Percentiles rank a stretch among this genome's conserved stretches.
Conservation (phyloP, 2,113 vertebrate species). For the Tichodroma muraria region DNA sequence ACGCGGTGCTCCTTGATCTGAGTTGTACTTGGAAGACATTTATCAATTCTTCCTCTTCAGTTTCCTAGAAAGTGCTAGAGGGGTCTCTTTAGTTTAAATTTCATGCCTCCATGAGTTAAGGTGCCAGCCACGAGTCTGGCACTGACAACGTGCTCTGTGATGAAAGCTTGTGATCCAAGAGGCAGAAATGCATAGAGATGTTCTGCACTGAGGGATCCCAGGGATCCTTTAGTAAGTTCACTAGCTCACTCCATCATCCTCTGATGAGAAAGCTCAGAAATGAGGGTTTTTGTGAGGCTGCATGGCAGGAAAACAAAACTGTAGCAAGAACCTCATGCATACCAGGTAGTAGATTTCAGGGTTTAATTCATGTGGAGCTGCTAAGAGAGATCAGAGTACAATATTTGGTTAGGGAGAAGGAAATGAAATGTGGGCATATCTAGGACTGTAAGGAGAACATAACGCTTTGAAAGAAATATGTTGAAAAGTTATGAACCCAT, state of each 20-base stretch:
- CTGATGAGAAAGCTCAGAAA: not conserved
- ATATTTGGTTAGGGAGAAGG: not conserved
- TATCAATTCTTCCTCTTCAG: not conserved
- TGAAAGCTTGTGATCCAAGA: not conserved
- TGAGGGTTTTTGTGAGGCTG: rapidly evolving
- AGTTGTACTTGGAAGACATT: not conserved
- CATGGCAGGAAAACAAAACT: not conserved
- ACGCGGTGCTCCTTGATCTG: not conserved
- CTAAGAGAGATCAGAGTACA: not conserved
- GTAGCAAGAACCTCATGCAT: not conserved
- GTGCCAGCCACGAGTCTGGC: not conserved
- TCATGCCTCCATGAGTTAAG: not conserved
- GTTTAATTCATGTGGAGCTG: not conserved
- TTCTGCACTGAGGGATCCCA: not conserved
- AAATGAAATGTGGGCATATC: not conserved
- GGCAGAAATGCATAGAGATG: not conserved
- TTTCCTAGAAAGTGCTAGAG: not conserved
- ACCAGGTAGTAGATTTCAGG: not conserved
- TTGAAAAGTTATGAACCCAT: not conserved
- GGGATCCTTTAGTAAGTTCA: not conserved
- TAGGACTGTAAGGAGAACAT: not conserved
- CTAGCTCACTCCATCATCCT: not conserved
- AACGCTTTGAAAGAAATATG: not conserved
- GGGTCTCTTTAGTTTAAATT: not conserved
- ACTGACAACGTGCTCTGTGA: not conserved